These are phyloP conservation scores for Clivina fossor DNA, from an alignment of 2,888 invertebrate species.

Conservation along the genomic window DNA sequence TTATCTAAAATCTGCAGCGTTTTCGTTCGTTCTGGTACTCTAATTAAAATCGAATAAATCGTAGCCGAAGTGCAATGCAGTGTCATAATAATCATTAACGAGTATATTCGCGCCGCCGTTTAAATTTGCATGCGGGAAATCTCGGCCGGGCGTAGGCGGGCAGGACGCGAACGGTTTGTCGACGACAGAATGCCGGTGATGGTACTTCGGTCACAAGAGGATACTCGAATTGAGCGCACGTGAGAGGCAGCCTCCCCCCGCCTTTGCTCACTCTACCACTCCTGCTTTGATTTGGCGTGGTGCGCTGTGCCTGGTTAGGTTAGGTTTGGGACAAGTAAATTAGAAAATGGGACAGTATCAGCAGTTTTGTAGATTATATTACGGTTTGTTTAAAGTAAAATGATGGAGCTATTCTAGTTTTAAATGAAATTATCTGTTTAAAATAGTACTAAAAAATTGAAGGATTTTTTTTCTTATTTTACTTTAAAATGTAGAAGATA, in stretches of 20 bases:
- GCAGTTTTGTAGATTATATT: too few relatives aligned
- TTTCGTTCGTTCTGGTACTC: conserved; percentile 10
- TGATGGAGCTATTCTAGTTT: too few relatives aligned
- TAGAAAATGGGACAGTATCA: too few relatives aligned
- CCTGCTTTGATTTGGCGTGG: not conserved
- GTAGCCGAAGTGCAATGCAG: conserved; percentile 30
- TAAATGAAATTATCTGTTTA: too few relatives aligned
- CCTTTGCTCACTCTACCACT: not conserved
- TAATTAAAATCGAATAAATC: conserved; percentile 31
- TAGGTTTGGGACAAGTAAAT: not conserved
- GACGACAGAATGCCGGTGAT: conserved; percentile 21
- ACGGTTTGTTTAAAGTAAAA: too few relatives aligned
- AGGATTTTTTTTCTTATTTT: too few relatives aligned
- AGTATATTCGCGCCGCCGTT: conserved; percentile 29
- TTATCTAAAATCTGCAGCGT: too few relatives aligned
- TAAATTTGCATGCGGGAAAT: conserved; percentile 32
- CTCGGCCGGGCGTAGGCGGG: conserved; percentile 4
- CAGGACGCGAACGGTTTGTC: conserved; percentile 14
- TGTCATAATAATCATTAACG: conserved; percentile 33
- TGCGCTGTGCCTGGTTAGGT: not conserved
- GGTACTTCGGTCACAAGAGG: conserved; percentile 30
- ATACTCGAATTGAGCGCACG: conserved; percentile 27
- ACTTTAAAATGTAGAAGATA: too few relatives aligned
- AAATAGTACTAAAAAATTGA: too few relatives aligned
- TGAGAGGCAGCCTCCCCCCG: not conserved